Conservation (phyloP, 1,140 invertebrate species). For the Gerris buenoi region DNA sequence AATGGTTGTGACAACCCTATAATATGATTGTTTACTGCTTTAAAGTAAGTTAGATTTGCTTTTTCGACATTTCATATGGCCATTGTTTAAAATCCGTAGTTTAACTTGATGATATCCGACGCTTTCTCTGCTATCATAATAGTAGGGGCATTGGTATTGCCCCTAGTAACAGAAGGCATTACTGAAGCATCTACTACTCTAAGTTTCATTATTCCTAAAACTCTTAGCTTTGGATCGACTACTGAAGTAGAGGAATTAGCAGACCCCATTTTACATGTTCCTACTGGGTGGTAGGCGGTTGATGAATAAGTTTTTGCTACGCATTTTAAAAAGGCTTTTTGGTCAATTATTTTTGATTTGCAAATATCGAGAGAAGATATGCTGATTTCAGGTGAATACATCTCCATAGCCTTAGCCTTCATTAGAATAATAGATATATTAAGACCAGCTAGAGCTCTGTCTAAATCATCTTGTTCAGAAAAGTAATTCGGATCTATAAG, state of each 20-base stretch:
- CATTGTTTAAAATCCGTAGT: too few relatives aligned
- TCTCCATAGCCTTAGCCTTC: conserved; percentile 28
- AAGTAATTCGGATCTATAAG: conserved; percentile 57
- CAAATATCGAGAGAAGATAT: conserved; percentile 31
- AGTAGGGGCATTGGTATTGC: conserved; percentile 57
- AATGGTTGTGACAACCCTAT: too few relatives aligned
- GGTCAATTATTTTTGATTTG: conserved; percentile 30
- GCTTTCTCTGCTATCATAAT: conserved; percentile 66
- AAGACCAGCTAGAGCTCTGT: conserved; percentile 31
- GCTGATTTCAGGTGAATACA: conserved; percentile 26
- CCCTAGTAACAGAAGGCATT: conserved; percentile 58
- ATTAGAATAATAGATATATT: conserved; percentile 26
- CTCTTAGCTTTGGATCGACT: conserved; percentile 55
- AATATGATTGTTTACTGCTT: too few relatives aligned
- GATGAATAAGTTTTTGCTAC: conserved; percentile 41
- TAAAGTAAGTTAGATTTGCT: too few relatives aligned
- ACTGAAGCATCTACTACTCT: conserved; percentile 59
- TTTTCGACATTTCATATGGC: too few relatives aligned
- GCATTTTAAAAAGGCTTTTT: conserved; percentile 47
- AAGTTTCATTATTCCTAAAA: conserved; percentile 51
- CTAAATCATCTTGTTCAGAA: conserved; percentile 33
- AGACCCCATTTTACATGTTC: conserved; percentile 65
- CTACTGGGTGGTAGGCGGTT: conserved; percentile 52
- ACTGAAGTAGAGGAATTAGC: conserved; percentile 54
- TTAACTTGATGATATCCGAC: conserved; percentile 62